phyloP scores from a whole-genome alignment of 2,113 vertebrate genomes.

The Callionymus lyra region DNA sequence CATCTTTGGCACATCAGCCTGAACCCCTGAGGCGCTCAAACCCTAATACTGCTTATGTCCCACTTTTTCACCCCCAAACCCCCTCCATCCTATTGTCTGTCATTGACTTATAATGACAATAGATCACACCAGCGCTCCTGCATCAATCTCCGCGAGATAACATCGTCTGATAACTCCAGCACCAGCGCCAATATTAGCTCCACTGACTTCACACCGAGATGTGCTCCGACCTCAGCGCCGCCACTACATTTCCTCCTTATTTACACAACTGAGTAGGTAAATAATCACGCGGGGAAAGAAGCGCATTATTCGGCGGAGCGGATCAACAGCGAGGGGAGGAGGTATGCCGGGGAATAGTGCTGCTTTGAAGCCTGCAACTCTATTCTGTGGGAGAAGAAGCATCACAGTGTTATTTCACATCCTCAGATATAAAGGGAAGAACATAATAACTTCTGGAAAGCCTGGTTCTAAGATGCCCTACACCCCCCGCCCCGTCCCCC shows the following conservation, averaged over 20 bases:
- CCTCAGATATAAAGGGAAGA: constrained; percentile 71
- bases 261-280: constrained; percentile 2
- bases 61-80: constrained; percentile 63
- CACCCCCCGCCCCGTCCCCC: constrained; percentile 27
- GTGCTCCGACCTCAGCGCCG: constrained; percentile 5
- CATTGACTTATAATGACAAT: constrained; percentile 52
- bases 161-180: constrained; percentile 20
- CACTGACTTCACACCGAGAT: constrained; percentile 30
- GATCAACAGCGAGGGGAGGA: constrained; percentile 54
- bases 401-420: constrained; percentile 75
- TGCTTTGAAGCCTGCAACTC: constrained; percentile 73
- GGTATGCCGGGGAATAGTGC: constrained; percentile 47
- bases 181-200: constrained; percentile 14
- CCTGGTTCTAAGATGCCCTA: constrained; percentile 57
- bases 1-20: constrained; percentile 62
- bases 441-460: constrained; percentile 75
- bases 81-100: constrained; percentile 41
- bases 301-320: constrained; percentile 46
- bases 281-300: not conserved
- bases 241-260: not conserved
- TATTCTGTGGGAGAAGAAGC: constrained; percentile 73
- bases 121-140: constrained; percentile 34
- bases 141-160: constrained; percentile 41
- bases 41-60: constrained; percentile 63
- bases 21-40: constrained; percentile 51